A percentile compares a stretch with the other conserved stretches of the same genome.
Conservation (phyloP, 2,113 vertebrate genomes). For the Epinephelus moara region DNA sequence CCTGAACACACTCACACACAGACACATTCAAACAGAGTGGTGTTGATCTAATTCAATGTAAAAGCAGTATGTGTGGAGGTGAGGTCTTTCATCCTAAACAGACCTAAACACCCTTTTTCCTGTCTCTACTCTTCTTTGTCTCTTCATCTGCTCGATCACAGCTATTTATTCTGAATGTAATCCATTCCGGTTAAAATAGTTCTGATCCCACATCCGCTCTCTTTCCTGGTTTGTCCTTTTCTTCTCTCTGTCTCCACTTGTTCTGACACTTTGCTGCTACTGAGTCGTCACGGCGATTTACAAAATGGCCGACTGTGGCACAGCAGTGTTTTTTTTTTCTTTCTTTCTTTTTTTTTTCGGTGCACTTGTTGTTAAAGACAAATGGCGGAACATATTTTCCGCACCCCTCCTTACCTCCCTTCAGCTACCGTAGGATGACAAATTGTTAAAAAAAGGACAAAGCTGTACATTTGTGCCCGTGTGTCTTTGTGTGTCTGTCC, state of each 20-base stretch:
- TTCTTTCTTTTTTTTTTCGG: conserved; percentile 13
- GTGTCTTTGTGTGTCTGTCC: conserved; percentile 27
- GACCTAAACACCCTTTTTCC: not conserved
- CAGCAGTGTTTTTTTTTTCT: conserved; percentile 34
- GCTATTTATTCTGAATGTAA: conserved; percentile 37
- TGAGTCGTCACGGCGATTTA: conserved; percentile 67
- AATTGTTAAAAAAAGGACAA: conserved; percentile 58
- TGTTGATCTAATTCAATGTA: conserved; percentile 45
- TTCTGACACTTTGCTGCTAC: conserved; percentile 48
- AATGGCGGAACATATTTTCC: conserved; percentile 58
- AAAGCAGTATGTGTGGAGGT: conserved; percentile 45
- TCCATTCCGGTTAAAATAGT: conserved; percentile 6
- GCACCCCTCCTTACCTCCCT: conserved; percentile 25
- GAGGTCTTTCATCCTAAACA: conserved; percentile 35
- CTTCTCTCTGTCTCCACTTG: conserved; percentile 25
- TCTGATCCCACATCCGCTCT: conserved; percentile 4
- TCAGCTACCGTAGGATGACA: conserved; percentile 48
- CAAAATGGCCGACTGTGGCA: conserved; percentile 75
- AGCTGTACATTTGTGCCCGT: conserved; percentile 23
- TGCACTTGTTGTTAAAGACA: conserved; percentile 65
- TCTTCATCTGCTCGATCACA: conserved; percentile 12
- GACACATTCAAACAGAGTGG: not conserved
- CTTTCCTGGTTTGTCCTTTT: conserved; percentile 30
- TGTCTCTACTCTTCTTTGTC: conserved; percentile 25
- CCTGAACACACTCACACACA: not conserved